Base-by-base conservation (phyloP, 2,888 invertebrate genomes). In the Ophion ventricosus region DNA sequence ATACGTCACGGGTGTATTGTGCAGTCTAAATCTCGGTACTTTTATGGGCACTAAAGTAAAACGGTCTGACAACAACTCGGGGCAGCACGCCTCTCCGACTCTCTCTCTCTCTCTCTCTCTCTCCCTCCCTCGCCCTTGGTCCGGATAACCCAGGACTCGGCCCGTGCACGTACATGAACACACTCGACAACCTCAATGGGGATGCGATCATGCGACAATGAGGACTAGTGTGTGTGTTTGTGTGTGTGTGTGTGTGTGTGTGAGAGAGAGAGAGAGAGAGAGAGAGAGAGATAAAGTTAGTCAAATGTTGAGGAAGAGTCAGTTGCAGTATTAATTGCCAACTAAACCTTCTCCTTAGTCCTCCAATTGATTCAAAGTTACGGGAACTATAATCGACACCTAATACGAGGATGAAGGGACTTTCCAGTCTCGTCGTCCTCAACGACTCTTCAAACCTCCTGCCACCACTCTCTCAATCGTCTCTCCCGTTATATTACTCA, bases 41-140 rank as follows among this genome's bases (percentile, higher is more conserved):
- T 93, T 93, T 93, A 93, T 93, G 91, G 92, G 91, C 90, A 92
- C 91, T 93, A 93, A 93, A 93, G 92, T 93, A 93, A 93, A 93
- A 92, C 91, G 93, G 90, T 92, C 92, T 90, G 91, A 93, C 92
- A 93, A 91, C 92, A 92, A 91, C 90, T 89, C 88, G 86, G 87
- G 83, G 85, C 83, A 78, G 83, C 86, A 85, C 87, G 88, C 85
- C 85, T 70, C 70, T 78, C 70, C 20, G 17, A 11, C 64, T 80
- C 79, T 26, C 54, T 56, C 63, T 61, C 61, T 78, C 59, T 29
- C 69, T 70, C 69, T 49, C 49, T 78, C 72, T 54, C 56, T 78
- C 78, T 56, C 63, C n/a, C 23, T 29, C 61, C 61, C 59, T 49
- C 29, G 1, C 69, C 73, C 70, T 84, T 81, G 74, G 80, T 85